Conservation (phyloP, 2,888 invertebrate genomes). For the Hypselothyrea guttata region DNA sequence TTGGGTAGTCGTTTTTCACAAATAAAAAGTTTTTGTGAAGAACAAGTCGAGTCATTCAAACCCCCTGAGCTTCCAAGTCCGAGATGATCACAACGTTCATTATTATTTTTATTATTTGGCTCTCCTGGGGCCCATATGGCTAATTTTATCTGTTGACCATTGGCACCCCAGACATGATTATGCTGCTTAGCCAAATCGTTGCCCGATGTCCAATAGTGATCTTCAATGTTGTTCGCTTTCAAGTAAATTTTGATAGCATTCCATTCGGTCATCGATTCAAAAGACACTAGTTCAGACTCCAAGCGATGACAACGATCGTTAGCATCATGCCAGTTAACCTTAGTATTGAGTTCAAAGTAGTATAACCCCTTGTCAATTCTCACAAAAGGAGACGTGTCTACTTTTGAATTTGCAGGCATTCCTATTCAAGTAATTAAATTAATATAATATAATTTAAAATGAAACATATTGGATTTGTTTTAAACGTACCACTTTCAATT, state of each 20-base stretch:
- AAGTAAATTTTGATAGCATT: not conserved
- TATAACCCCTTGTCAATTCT: not conserved
- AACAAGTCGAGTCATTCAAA: not conserved
- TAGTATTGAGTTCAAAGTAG: not conserved
- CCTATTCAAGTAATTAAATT: not conserved
- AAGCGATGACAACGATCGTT: constrained; percentile 1
- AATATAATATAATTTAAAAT: not conserved
- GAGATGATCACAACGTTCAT: constrained; percentile 1
- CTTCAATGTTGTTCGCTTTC: not conserved
- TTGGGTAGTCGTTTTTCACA: not conserved
- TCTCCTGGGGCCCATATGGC: not conserved
- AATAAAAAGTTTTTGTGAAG: not conserved
- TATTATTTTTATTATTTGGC: not conserved
- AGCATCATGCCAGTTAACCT: not conserved
- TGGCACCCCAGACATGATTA: not conserved
- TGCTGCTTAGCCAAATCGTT: constrained; percentile 1
- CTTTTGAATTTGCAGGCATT: not conserved
- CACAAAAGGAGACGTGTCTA: not conserved
- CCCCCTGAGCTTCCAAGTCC: not conserved
- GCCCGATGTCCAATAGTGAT: not conserved
- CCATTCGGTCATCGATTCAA: constrained; percentile 1
- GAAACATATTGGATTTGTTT: too few species aligned
- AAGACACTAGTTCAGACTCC: not conserved
- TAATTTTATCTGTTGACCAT: not conserved
- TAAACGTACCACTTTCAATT: not conserved